Evolutionary conservation across 2,797 vertebrate genomes (phyloP), one percentile per base, ranked within the genome.

Genomic region (Urophycis tenuis): DNA sequence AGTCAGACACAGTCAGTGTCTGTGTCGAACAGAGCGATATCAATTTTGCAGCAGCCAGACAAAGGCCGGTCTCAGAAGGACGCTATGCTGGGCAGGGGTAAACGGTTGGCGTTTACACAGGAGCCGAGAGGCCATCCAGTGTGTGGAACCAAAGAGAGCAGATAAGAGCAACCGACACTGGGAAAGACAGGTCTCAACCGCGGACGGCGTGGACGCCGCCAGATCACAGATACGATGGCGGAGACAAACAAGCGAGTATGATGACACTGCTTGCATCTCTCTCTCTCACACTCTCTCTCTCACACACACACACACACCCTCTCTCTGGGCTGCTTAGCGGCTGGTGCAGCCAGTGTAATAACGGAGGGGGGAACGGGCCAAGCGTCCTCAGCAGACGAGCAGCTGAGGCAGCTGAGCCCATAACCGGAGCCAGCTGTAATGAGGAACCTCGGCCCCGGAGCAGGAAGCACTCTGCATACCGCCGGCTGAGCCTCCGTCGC

Each of bases 351-450:
- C 41, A 45, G 41, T 9, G 9, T 45, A 45, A 45, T 45, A 17
- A 45, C 2, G 41, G n/a, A n/a, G n/a, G n/a, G n/a, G 41, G 41
- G 41, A 45, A 45, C 14, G 7, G 36, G 36, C 36, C 36, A 39
- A 39, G 12, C 7, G 36, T 39, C 36, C 36, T 39, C 36, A 39
- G 36, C 8, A 45, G 41, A 45, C 41, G 19, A 45, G 41, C 41
- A 19, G 41, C 41, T 9, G 41, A 45, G 17, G 14, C 73, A 76
- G 77, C 74, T 85, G 41, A 76, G 80, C 83, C 87, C 69, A 17
- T 89, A 89, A 90, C 87, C 86, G 88, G 83, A 88, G 78, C 82
- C 77, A 67, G 75, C 79, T 79, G 75, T 87, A 88, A 88, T 85
- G 82, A 88, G 84, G 74, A 81, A 75, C 73, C 74, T 79, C 5